Base-by-base conservation (phyloP, 2,888 invertebrate genomes). In the Cyrtodaria siliqua region DNA sequence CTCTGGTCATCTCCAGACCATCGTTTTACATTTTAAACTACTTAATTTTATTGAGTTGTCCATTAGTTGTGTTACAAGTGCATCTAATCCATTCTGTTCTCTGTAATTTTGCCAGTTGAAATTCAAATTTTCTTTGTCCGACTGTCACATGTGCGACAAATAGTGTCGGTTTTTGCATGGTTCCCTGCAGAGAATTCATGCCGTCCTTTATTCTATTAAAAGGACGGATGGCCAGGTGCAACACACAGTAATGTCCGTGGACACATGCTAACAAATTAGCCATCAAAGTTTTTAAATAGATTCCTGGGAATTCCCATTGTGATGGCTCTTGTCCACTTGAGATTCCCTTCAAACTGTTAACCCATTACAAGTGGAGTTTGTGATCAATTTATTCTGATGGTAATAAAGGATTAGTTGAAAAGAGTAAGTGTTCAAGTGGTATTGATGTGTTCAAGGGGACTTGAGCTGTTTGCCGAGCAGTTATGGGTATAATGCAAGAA, bases 251-350 rank as follows among this genome's bases (percentile, higher is more conserved):
- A n/a, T 29, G 59, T 16, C 20, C 3, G 47, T 56, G 52, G 52
- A 62, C 61, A 50, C 53, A 60, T 40, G 64, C 76, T 67, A 62
- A 76, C 76, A 76, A 70, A 71, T 76, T 71, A 66, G 70, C 44
- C 40, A 8, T 70, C 61, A 61, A 55, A 60, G 52, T 44, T 20
- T 57, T 64, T 64, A 62, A 63, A 56, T 56, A 56, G 27, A 50
- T 42, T 38, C 63, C 56, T 49, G 33, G 49, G 33, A 38, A 56
- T 56, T 62, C 38, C 70, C 57, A 57, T 71, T 57, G 47, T 50
- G 18, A 20, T 12, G 12, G 20, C 23, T 20, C 42, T 6, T 18
- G 55, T 33, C 33, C 33, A 33, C 33, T 33, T 12, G 33, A 33
- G 33, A 4, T 33, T 33, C 12, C 6, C 33, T 33, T 33, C 6